Conservation (phyloP, 2,113 vertebrate species). For the Pseudopodoces humilis region DNA sequence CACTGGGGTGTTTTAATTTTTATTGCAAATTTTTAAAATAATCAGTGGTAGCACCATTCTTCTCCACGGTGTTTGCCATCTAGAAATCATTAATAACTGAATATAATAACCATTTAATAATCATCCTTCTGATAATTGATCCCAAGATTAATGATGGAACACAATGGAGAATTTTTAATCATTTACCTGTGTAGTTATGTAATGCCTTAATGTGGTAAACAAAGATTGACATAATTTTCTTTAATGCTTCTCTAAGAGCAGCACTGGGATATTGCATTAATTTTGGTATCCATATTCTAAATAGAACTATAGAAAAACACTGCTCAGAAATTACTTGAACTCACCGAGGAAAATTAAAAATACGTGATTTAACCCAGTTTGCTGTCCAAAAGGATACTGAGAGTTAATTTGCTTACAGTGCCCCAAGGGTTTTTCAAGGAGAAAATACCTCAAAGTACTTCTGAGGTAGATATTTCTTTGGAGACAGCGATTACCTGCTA, state of each 20-base stretch:
- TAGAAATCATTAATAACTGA: background rate
- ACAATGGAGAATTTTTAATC: background rate
- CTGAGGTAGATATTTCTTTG: background rate
- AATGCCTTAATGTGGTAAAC: background rate
- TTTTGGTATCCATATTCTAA: background rate
- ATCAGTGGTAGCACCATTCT: rapidly evolving
- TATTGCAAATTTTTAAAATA: background rate
- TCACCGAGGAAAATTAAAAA: background rate
- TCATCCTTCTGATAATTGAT: background rate
- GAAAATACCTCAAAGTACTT: background rate
- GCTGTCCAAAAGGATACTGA: background rate
- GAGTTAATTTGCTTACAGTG: background rate
- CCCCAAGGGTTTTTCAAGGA: background rate
- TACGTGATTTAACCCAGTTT: background rate
- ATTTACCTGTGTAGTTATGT: background rate
- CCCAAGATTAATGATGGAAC: background rate
- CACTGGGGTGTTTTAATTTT: background rate
- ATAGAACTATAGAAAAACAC: background rate
- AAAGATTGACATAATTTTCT: background rate
- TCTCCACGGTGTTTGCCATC: background rate
- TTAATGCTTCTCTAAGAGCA: background rate
- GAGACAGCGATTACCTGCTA: background rate
- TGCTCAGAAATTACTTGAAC: background rate
- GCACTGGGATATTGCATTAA: background rate
- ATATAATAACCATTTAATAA: background rate